Evolutionary conservation across 2,888 invertebrate species (phyloP), one percentile per base, ranked within the genome.

Genomic region (Dorcus hopei): DNA sequence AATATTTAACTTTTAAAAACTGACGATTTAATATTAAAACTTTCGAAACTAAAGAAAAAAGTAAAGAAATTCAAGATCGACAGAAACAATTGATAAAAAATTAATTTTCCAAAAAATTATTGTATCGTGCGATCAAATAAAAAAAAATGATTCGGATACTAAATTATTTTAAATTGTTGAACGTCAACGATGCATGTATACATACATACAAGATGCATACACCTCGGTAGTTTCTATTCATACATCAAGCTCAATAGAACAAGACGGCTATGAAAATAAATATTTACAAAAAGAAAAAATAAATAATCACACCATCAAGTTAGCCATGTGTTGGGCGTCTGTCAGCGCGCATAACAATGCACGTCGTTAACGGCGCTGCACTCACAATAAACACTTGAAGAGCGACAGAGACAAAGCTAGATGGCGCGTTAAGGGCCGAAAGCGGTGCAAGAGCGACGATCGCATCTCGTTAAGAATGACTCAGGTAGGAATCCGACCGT

Each of bases 231-330:
- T 26, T 47, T 57, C 56, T 52, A 57, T 57, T 52, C 56, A 57
- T 57, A 51, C 58, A 58, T 53, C 53, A 53, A 43, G 58, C 49
- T 59, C 52, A 59, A 59, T 52, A 49, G 52, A 52, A 59, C 52
- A 55, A 59, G 59, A 59, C 58, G 42, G 41, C 52, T 49, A 53
- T 55, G 56, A 59, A 59, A 59, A 59, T 72, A 72, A 72, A 72
- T 72, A 72, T 72, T 72, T 72, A 72, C 65, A 68, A 68, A 58
- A 68, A 65, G 67, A 69, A 68, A 70, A 68, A 70, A 69, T 65
- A 67, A 68, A 69, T 66, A 70, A 67, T 65, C 64, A 64, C 64
- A 61, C 62, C 61, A 60, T 61, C 63, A 59, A 61, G 62, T 50
- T 52, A 61, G 68, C 65, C 67, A 67, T 65, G 66, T 65, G 64